Percentiles rank a stretch among this genome's conserved stretches.
phyloP scores from a whole-genome alignment of 2,888 invertebrate species.

The Phytoseiulus persimilis region DNA sequence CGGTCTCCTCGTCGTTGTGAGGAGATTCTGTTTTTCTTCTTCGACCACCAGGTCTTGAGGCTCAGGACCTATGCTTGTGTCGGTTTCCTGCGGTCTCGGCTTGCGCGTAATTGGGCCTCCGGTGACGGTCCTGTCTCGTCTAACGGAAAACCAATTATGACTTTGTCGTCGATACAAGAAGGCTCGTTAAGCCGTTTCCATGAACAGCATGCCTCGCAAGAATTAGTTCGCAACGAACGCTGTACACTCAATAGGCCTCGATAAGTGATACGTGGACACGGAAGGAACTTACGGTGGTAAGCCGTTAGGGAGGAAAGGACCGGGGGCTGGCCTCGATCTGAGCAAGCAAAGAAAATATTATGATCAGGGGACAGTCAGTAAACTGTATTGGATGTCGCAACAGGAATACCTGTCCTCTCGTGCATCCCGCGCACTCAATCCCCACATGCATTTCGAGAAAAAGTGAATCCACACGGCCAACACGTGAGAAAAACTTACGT shows the following conservation, averaged over 20 bases:
- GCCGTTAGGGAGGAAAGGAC: conserved; percentile 11
- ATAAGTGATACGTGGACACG: not conserved
- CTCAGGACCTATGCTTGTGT: not conserved
- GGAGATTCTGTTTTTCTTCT: not conserved
- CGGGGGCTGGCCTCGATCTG: conserved; percentile 11
- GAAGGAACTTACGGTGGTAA: not conserved
- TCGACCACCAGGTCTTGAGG: not conserved
- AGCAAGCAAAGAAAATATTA: not conserved
- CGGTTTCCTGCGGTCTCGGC: not conserved
- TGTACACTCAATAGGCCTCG: no score
- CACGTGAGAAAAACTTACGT: not conserved
- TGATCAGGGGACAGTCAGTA: no score
- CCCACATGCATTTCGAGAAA: no score
- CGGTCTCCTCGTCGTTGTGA: not conserved
- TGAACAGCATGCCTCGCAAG: no score
- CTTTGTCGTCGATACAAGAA: not conserved
- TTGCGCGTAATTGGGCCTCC: not conserved
- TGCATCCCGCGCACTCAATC: not conserved
- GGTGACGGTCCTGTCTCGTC: not conserved
- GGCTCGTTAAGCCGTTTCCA: not conserved
- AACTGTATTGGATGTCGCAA: no score
- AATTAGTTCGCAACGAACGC: no score
- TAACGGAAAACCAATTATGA: not conserved
- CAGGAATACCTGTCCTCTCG: no score
- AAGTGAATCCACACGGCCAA: not conserved